Evolutionary conservation across 2,113 vertebrate genomes (phyloP).

Genomic region (Salvelinus fontinalis): DNA sequence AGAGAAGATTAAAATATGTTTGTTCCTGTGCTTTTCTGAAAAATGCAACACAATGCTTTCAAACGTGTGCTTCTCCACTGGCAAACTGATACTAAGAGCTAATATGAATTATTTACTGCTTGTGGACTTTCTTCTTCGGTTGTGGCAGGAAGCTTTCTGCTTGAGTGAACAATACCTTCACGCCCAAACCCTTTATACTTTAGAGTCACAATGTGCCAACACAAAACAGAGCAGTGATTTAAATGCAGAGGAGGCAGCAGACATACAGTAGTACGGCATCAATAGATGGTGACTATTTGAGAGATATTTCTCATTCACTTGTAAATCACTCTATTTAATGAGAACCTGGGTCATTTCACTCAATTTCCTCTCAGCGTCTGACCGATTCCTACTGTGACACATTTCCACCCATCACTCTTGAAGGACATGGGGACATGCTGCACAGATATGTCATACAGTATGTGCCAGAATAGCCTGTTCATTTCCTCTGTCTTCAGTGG

Average conservation of each 20-base stretch:
- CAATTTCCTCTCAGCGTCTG: constrained; percentile 42
- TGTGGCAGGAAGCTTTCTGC: constrained; percentile 55
- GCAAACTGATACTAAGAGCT: constrained; percentile 16
- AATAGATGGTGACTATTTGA: constrained; percentile 44
- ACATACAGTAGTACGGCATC: constrained; percentile 15
- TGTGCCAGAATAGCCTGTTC: background rate
- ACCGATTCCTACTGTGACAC: constrained; percentile 45
- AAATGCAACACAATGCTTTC: too few relatives aligned
- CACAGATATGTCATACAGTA: background rate
- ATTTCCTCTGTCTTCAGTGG: background rate
- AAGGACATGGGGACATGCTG: constrained; percentile 48
- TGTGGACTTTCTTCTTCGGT: constrained; percentile 65
- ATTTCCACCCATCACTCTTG: constrained; percentile 65
- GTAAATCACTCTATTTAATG: constrained; percentile 31
- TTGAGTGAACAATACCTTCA: constrained; percentile 62
- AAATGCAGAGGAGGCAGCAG: background rate
- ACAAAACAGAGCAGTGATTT: too few relatives aligned
- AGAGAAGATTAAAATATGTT: background rate
- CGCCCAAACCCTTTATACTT: constrained; percentile 15
- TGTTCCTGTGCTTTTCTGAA: too few relatives aligned
- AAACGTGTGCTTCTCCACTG: background rate
- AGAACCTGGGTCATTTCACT: constrained; percentile 38
- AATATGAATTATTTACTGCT: constrained; percentile 68
- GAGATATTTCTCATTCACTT: constrained; percentile 3
- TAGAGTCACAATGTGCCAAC: too few relatives aligned